A percentile compares a stretch with the other conserved stretches of the same genome.
phyloP scores from a whole-genome alignment of 2,113 vertebrate genomes.

The Arenaria interpres region DNA sequence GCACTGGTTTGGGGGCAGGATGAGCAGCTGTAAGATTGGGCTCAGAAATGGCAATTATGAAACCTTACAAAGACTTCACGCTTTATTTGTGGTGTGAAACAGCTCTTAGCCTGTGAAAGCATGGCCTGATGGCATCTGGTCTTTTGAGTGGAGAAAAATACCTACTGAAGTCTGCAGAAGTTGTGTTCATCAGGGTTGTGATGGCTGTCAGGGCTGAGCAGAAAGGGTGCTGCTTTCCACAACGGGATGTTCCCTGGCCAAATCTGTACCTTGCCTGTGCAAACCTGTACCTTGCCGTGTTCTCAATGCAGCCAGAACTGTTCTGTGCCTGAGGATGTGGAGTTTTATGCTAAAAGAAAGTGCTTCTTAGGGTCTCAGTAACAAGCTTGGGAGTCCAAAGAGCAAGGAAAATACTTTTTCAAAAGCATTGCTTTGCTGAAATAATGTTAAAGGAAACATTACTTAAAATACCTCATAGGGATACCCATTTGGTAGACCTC shows the following conservation, averaged over 20 bases:
- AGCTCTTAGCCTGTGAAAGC: background rate
- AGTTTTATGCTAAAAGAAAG: background rate
- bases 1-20: rapidly evolving
- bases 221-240: background rate
- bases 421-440: background rate
- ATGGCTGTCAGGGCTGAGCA: background rate
- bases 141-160: background rate
- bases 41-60: background rate
- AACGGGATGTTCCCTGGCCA: background rate
- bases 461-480: background rate
- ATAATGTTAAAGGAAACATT: background rate
- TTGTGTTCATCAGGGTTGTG: background rate
- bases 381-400: background rate
- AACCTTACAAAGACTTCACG: rapidly evolving
- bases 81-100: background rate
- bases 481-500: background rate
- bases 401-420: background rate
- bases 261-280: background rate
- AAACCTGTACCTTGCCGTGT: too few species aligned
- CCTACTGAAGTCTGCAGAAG: background rate
- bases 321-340: too few species aligned
- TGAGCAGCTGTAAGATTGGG: background rate
- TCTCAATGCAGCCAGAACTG: background rate
- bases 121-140: background rate
- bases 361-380: background rate